These are phyloP conservation scores for Phortica variegata DNA, from an alignment of 1,140 invertebrate species.

Conservation along the genomic window DNA sequence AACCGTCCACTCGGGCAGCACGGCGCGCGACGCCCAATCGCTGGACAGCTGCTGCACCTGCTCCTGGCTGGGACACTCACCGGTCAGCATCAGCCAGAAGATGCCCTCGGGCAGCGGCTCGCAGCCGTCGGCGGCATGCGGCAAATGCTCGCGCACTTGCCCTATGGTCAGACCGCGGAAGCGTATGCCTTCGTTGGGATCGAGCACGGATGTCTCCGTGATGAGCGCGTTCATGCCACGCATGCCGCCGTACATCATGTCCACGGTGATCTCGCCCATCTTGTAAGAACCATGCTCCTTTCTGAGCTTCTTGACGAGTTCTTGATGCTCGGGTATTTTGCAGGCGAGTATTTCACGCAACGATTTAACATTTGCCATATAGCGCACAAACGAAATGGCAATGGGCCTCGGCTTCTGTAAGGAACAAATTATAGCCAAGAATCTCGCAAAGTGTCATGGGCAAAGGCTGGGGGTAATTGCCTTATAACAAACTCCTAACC, in stretches of 20 bases:
- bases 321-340: too few species aligned
- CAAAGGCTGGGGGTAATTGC: too few species aligned
- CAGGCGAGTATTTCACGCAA: too few species aligned
- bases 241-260: conserved; percentile 91
- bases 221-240: conserved; percentile 91
- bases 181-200: conserved; percentile 89
- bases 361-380: too few species aligned
- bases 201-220: conserved; percentile 90
- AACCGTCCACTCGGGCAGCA: conserved; percentile 86
- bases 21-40: conserved; percentile 79
- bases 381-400: too few species aligned
- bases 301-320: too few species aligned
- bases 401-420: too few species aligned
- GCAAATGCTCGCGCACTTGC: conserved; percentile 84
- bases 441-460: too few species aligned
- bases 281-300: conserved; percentile 14
- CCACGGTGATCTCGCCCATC: conserved; percentile 10
- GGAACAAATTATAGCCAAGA: too few species aligned
- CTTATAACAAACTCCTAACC: too few species aligned
- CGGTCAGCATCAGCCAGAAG: conserved; percentile 91
- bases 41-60: conserved; percentile 79
- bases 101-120: conserved; percentile 92
- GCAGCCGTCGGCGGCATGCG: conserved; percentile 79
- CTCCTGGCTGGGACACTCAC: conserved; percentile 79
- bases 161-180: conserved; percentile 92